phyloP scores from a whole-genome alignment of 2,113 vertebrate genomes.

The Amblyopsis rosae region DNA sequence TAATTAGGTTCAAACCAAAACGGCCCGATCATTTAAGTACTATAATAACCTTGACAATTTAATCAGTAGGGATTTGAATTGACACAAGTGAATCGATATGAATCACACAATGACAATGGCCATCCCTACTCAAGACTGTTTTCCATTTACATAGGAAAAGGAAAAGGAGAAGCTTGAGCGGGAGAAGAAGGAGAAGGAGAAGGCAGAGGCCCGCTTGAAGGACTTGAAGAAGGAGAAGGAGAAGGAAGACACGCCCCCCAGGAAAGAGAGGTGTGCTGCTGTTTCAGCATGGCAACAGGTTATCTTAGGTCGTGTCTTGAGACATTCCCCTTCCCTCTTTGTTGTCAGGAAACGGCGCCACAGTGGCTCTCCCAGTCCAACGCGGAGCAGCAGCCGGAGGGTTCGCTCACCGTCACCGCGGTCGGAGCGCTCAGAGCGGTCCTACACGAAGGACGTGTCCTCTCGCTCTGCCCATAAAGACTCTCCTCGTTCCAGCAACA shows the following conservation, averaged over 20 bases:
- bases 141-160: constrained; percentile 81
- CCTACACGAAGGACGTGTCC: constrained; percentile 87
- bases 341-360: constrained; percentile 88
- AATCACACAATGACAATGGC: too few relatives aligned
- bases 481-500: constrained; percentile 90
- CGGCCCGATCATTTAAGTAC: too few relatives aligned
- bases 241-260: constrained; percentile 92
- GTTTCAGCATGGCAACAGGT: background rate
- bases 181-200: constrained; percentile 87
- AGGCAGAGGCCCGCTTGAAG: constrained; percentile 87
- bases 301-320: constrained; percentile 5
- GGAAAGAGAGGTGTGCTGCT: constrained; percentile 88
- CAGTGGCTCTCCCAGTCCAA: constrained; percentile 90
- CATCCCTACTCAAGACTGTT: background rate
- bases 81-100: background rate
- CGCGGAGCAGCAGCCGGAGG: constrained; percentile 85
- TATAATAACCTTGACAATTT: too few relatives aligned
- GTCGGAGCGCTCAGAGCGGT: constrained; percentile 87
- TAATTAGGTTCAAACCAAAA: too few relatives aligned
- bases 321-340: constrained; percentile 26
- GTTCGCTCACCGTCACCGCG: constrained; percentile 93
- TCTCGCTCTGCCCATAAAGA: constrained; percentile 92
- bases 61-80: too few relatives aligned
- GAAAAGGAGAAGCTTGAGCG: constrained; percentile 92
- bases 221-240: constrained; percentile 83